Evolutionary conservation across 2,888 invertebrate genomes (phyloP).

Genomic region (Clostera curtula): DNA sequence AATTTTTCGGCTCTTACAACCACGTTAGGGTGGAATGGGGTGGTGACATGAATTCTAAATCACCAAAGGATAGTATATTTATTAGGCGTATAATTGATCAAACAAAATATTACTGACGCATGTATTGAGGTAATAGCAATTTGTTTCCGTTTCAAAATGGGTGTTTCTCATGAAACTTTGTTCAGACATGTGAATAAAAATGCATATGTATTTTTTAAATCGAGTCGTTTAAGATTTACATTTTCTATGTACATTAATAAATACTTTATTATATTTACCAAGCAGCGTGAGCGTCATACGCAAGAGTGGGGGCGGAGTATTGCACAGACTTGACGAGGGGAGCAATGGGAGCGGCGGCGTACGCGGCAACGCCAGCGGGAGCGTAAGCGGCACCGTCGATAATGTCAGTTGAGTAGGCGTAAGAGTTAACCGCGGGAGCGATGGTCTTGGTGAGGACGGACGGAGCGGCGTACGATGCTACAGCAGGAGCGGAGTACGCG

Average conservation of each 20-base stretch:
- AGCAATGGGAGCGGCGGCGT: slow-evolving; percentile 76
- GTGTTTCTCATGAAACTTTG: too few relatives aligned
- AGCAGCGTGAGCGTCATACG: slow-evolving; percentile 75
- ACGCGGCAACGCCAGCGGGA: slow-evolving; percentile 48
- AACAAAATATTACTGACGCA: too few relatives aligned
- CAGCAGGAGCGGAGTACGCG: slow-evolving; percentile 27
- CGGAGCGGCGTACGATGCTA: slow-evolving; percentile 31
- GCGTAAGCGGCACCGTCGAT: slow-evolving; percentile 40
- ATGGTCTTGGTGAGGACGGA: slow-evolving; percentile 51
- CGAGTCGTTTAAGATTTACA: slow-evolving; percentile 32
- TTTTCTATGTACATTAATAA: slow-evolving; percentile 36
- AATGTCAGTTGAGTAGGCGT: too few relatives aligned
- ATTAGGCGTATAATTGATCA: too few relatives aligned
- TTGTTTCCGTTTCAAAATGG: too few relatives aligned
- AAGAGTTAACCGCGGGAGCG: slow-evolving; percentile 45
- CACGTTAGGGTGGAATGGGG: too few relatives aligned
- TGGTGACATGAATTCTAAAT: too few relatives aligned
- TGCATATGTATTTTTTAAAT: slow-evolving; percentile 19
- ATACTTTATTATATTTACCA: slow-evolving; percentile 53
- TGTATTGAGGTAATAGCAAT: too few relatives aligned
- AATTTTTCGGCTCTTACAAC: too few relatives aligned
- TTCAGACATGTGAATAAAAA: too few relatives aligned
- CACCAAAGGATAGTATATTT: too few relatives aligned
- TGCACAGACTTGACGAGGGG: slow-evolving; percentile 79
- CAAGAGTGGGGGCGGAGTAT: slow-evolving; percentile 36